Base-by-base conservation (phyloP, 2,797 vertebrate species). In the Triplophysa yarkandensis region DNA sequence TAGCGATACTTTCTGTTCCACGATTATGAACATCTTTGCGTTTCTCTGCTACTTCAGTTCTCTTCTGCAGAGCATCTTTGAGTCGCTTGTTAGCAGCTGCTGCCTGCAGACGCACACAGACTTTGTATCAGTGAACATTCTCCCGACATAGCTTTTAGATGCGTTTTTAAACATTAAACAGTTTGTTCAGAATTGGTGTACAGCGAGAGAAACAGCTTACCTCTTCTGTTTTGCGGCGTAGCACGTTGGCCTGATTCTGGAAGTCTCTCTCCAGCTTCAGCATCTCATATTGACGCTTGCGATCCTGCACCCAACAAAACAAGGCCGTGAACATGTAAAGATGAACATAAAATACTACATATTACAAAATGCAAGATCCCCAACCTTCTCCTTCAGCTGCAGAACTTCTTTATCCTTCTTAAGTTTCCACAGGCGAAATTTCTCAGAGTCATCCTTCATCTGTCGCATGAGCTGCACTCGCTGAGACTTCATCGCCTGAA, bases 161-260 rank as follows among this genome's bases (percentile, higher is more conserved):
- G 8, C 17, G 55, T 60, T 19, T 28, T 1, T n/a, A n/a, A 69
- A 2, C 2, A 11, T 55, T 13, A 6, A 58, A 43, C 7, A 58
- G 19, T 19, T 46, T 7, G 1, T 21, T 13, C 4, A 58, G 25
- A 57, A 41, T 13, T 23, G 4, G 7, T 32, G 4, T 27, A 34
- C 16, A 60, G 23, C 3, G 9, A 4, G 13, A 3, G 6, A 54
- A 67, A 62, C 4, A 3, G 6, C 9, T 91, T 64, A 97, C 97
- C 93, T 99, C 97, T 80, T 99, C 96, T 0, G 97, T 96, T 90
- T 99, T 98, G 54, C 95, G 94, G 2, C 96, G 92, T 2, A 99
- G 91, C 2, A 98, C 88, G 0, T 83, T 94, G 76, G 95, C 94
- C 83, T 99, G 97, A 78, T 98, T 97, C 88, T 98, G 91, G 86